Base-by-base conservation (phyloP, 2,888 invertebrate genomes). In the Lagria hirta region DNA sequence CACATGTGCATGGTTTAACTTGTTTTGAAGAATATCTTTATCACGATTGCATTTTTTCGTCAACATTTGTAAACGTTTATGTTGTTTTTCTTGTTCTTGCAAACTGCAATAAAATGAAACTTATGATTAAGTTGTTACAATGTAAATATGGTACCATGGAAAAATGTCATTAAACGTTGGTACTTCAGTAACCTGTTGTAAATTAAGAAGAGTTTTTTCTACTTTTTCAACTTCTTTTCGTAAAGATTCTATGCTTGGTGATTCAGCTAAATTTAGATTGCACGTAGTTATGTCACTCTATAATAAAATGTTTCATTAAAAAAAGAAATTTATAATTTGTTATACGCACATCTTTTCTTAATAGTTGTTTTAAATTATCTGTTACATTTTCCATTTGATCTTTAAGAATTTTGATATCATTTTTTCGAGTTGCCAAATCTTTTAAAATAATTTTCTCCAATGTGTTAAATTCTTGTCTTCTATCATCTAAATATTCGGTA, bases 401-500 rank as follows among this genome's bases (percentile, higher is more conserved):
- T 7, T 68, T 73, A 4, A 78, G 77, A 5, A 73, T 54, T 43
- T 76, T 76, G 27, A 84, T 65, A 12, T 78, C 77, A 14, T 74
- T 67, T 52, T 79, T 76, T 33, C 83, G 70, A 49, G 79, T 78
- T 50, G 76, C 78, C 80, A 83, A 80, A 53, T 82, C 82, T 2
- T 69, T 70, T 66, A 81, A 80, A 24, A 84, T 79, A 36, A 77
- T 75, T 32, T 72, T 71, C 53, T 82, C 79, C 48, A 83, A 61
- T 32, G 73, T 73, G 54, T 75, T 75, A 59, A 79, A 84, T 54
- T 80, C 80, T 30, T 74, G 75, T 48, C 78, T 78, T 34, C 81
- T 71, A 51, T 83, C 81, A 35, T 83, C 81, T 14, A 83, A 68
- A 61, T 83, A 81, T 60, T 84, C 83, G 54, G 79, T 76, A 1